These are phyloP conservation scores for Crocallis elinguaria DNA, from an alignment of 2,888 invertebrate genomes.

Conservation along the genomic window DNA sequence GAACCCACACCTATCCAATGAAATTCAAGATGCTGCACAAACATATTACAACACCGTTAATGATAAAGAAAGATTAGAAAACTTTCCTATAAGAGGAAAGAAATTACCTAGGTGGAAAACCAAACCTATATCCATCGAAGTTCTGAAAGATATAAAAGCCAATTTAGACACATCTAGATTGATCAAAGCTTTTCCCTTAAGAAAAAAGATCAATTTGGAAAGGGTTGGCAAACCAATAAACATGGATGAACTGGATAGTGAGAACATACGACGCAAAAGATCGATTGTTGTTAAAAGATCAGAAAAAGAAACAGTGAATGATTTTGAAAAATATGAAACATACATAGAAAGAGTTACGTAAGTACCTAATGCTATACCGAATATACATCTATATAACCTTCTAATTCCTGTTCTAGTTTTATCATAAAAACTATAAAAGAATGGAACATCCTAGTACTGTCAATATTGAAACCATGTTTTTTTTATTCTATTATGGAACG, in stretches of 20 bases:
- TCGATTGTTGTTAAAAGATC: slow-evolving; percentile 14
- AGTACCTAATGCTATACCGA: slow-evolving; percentile 42
- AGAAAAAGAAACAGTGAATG: slow-evolving; percentile 2
- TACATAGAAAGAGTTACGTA: slow-evolving; percentile 66
- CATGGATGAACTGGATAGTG: slow-evolving; percentile 50
- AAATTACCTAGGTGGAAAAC: slow-evolving; percentile 63
- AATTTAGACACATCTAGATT: slow-evolving; percentile 58
- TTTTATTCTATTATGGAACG: too few relatives aligned
- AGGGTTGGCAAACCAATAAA: slow-evolving; percentile 65
- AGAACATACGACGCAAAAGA: slow-evolving; percentile 54
- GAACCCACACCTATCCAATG: slow-evolving; percentile 41
- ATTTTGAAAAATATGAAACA: slow-evolving; percentile 48
- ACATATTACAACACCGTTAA: background rate
- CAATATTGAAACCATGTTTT: too few relatives aligned
- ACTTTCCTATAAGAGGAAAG: slow-evolving; percentile 27
- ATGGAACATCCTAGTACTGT: too few relatives aligned
- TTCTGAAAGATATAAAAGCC: slow-evolving; percentile 67
- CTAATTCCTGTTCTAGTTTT: too few relatives aligned
- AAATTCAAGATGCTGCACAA: slow-evolving; percentile 33
- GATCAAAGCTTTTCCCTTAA: slow-evolving; percentile 55
- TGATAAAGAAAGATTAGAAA: slow-evolving; percentile 18
- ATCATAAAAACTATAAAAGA: too few relatives aligned
- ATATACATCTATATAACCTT: too few relatives aligned
- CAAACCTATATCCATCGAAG: slow-evolving; percentile 53
- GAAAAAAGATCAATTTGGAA: slow-evolving; percentile 66